Percentiles rank a stretch among this genome's conserved stretches.
These are phyloP conservation scores for Sciurus vulgaris DNA, from an alignment of 2,797 vertebrate genomes.

Conservation along the genomic window DNA sequence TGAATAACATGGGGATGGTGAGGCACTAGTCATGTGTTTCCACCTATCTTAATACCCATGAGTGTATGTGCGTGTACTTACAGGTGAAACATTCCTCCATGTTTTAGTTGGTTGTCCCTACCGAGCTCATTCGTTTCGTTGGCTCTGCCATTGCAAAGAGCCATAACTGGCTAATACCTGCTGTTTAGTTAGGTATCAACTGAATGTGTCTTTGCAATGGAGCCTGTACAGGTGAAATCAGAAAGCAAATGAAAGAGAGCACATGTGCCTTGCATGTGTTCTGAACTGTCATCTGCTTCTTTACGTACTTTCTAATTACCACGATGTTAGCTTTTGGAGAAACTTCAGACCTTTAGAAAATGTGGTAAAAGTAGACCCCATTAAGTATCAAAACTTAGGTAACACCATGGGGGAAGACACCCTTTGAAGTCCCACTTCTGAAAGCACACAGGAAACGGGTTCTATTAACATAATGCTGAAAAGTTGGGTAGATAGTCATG, in stretches of 20 bases:
- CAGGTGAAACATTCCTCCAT: not conserved
- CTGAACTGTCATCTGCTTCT: not conserved
- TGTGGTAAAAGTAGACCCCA: slow-evolving; percentile 52
- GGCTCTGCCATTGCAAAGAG: not conserved
- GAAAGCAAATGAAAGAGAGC: slow-evolving; percentile 54
- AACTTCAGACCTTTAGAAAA: slow-evolving; percentile 32
- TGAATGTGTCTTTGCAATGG: slow-evolving; percentile 39
- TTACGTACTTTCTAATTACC: slow-evolving; percentile 36
- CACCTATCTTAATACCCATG: not conserved
- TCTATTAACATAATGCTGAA: not conserved
- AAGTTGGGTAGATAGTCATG: not conserved
- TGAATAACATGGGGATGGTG: not conserved
- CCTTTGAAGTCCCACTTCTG: not conserved
- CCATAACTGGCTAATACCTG: slow-evolving; percentile 65
- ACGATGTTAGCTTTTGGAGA: slow-evolving; percentile 40
- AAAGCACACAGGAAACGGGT: not conserved
- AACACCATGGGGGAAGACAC: not conserved
- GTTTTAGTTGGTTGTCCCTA: not conserved
- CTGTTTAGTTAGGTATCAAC: slow-evolving; percentile 49
- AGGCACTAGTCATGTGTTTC: not conserved
- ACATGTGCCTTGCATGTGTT: slow-evolving; percentile 24
- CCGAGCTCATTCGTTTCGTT: not conserved
- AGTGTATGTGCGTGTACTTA: not conserved
- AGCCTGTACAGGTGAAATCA: slow-evolving; percentile 65
- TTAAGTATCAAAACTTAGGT: slow-evolving; percentile 3